These are phyloP conservation scores for Pedetes capensis DNA, from an alignment of 2,113 vertebrate species.

Conservation along the genomic window DNA sequence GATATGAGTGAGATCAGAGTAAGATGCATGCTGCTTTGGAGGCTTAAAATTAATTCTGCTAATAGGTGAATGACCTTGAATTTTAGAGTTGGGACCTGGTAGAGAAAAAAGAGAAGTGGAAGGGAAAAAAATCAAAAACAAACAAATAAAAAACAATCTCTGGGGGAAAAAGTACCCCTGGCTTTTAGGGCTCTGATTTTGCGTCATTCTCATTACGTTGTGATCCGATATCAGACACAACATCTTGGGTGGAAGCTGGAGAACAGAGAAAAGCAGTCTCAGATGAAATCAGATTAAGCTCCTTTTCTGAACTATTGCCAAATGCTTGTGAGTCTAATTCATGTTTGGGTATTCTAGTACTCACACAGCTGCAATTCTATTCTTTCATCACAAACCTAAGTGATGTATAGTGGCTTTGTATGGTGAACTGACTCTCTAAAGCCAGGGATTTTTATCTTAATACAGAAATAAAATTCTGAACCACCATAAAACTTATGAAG, in stretches of 20 bases:
- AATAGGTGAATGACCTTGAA: slow-evolving; percentile 70
- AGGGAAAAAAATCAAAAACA: no score
- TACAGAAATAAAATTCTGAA: slow-evolving; percentile 63
- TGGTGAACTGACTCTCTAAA: slow-evolving; percentile 66
- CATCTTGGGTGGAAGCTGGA: slow-evolving; percentile 67
- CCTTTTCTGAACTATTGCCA: slow-evolving; percentile 79
- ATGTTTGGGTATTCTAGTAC: slow-evolving; percentile 68
- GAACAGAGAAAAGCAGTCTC: slow-evolving; percentile 73
- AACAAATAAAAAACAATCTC: slow-evolving; percentile 40
- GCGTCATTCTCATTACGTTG: slow-evolving; percentile 59
- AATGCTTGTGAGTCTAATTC: slow-evolving; percentile 71
- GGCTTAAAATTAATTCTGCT: slow-evolving; percentile 60
- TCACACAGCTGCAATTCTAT: slow-evolving; percentile 77
- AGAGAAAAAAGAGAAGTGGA: background rate
- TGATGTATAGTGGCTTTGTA: slow-evolving; percentile 73
- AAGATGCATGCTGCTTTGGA: background rate
- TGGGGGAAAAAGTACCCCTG: background rate
- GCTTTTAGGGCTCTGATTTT: slow-evolving; percentile 51
- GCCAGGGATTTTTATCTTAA: slow-evolving; percentile 61
- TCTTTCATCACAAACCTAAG: slow-evolving; percentile 69
- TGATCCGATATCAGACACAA: slow-evolving; percentile 63
- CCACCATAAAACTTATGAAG: slow-evolving; percentile 46
- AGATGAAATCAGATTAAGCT: slow-evolving; percentile 75
- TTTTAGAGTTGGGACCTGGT: slow-evolving; percentile 23
- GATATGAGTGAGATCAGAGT: slow-evolving; percentile 57